Base-by-base conservation (phyloP, 2,113 vertebrate genomes). In the Microcebus ravelobensis region DNA sequence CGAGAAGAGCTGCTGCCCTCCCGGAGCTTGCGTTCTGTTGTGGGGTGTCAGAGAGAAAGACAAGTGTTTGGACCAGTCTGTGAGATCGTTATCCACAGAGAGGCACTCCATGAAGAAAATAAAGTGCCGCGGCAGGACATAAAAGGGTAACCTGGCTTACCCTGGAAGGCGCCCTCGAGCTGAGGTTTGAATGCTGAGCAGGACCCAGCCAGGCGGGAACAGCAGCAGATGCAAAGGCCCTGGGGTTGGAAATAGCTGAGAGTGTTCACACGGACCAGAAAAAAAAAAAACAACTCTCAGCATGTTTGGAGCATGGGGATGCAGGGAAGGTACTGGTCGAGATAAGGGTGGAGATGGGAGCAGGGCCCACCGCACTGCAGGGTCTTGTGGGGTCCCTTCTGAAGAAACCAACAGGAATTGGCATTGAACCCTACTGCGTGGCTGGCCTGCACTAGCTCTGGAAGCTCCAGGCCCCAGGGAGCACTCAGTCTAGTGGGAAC, bases 31-130 rank as follows among this genome's bases (percentile, higher is more conserved):
- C 6, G 0, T 70, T 73, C 92, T 65, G 23, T 57, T 57, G 17
- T 2, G 31, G 34, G 6, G 5, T 2, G 8, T 13, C 10, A 0
- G 92, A 45, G 48, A 31, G 55, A 87, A 48, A 79, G 42, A 45
- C 45, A 25, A 3, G 25, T 1, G 6, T 25, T 34, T 50, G 42
- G 15, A 29, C 34, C 23, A 11, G 0, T 0, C 1, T 12, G 2
- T 17, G 71, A 65, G 14, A 17, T 12, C 8, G 20, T 21, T 17
- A 4, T 57, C 20, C 7, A 9, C 34, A 8, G 18, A 2, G 27
- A 50, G 0, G 20, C 0, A 6, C 11, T 89, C 70, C 23, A 0
- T 25, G 71, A 82, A 67, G 82, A 79, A 55, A 65, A 45, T 7
- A 14, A 10, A 15, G 52, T 0, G 1, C 36, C 17, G 0, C 1